phyloP scores from a whole-genome alignment of 2,113 vertebrate genomes.

The Antechinus stuartii region DNA sequence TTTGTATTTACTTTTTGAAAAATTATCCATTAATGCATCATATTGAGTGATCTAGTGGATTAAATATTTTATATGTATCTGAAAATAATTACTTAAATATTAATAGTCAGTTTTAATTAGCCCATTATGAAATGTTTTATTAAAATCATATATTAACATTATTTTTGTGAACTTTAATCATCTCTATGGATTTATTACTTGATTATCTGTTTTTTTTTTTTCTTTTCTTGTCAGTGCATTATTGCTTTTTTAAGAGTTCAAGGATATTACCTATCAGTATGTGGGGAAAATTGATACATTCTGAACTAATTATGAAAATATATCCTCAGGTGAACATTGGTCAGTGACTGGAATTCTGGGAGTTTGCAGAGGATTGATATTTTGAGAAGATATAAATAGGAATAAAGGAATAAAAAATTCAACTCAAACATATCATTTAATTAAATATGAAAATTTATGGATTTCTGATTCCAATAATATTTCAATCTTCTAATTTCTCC shows the following conservation, averaged over 20 bases:
- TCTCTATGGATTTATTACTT: neutral
- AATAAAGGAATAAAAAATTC: neutral
- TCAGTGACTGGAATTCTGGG: neutral
- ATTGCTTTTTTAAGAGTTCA: neutral
- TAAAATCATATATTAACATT: neutral
- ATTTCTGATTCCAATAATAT: neutral
- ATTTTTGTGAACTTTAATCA: neutral
- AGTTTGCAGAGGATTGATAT: neutral
- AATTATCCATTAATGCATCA: neutral
- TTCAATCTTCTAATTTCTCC: neutral
- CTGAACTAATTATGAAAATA: neutral
- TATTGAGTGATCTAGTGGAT: neutral
- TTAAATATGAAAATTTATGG: neutral
- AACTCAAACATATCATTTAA: conserved; percentile 13
- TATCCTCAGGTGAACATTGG: neutral
- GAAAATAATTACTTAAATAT: conserved; percentile 18
- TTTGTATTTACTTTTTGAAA: neutral
- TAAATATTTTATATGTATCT: conserved; percentile 12
- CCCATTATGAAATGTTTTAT: neutral
- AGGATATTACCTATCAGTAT: neutral
- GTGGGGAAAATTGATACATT: neutral
- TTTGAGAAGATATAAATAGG: neutral
- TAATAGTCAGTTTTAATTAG: neutral
- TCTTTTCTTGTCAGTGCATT: neutral
- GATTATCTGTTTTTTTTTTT: neutral